A percentile compares a stretch with the other conserved stretches of the same genome.
Evolutionary conservation across 2,113 vertebrate species (phyloP).

Genomic region (Dromaius novaehollandiae): DNA sequence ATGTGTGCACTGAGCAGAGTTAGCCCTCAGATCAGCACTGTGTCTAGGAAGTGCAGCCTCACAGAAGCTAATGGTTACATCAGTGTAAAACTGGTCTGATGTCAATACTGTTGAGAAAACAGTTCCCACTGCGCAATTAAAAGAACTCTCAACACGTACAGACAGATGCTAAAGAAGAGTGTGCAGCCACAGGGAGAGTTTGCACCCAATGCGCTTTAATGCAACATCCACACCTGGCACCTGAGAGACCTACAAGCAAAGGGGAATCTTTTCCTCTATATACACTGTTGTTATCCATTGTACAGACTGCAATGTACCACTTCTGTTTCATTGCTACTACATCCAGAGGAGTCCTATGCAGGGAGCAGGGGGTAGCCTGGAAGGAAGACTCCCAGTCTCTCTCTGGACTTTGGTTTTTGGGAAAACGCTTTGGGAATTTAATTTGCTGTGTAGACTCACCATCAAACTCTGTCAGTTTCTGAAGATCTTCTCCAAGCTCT

Average conservation of each 20-base stretch:
- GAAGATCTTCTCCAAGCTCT: constrained; percentile 81
- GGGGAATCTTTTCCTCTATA: rapidly evolving
- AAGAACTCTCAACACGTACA: rapidly evolving
- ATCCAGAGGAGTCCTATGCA: neutral
- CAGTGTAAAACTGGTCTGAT: neutral
- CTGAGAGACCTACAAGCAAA: neutral
- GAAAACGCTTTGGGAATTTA: neutral
- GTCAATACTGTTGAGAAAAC: neutral
- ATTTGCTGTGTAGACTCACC: constrained; percentile 76
- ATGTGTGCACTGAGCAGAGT: neutral
- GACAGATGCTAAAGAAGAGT: neutral
- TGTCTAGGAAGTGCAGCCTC: neutral
- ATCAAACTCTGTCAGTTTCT: constrained; percentile 81
- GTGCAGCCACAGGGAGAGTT: neutral
- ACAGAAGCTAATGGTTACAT: neutral
- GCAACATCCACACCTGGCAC: neutral
- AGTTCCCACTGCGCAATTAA: neutral
- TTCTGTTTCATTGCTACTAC: neutral
- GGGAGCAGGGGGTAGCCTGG: rapidly evolving
- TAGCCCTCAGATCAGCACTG: neutral
- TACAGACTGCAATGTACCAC: neutral
- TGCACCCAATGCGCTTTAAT: neutral
- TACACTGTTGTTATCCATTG: neutral
- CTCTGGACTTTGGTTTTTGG: neutral
- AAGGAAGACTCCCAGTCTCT: neutral